Evolutionary conservation across 2,797 vertebrate genomes (phyloP).

Genomic region (Myotis planiceps): DNA sequence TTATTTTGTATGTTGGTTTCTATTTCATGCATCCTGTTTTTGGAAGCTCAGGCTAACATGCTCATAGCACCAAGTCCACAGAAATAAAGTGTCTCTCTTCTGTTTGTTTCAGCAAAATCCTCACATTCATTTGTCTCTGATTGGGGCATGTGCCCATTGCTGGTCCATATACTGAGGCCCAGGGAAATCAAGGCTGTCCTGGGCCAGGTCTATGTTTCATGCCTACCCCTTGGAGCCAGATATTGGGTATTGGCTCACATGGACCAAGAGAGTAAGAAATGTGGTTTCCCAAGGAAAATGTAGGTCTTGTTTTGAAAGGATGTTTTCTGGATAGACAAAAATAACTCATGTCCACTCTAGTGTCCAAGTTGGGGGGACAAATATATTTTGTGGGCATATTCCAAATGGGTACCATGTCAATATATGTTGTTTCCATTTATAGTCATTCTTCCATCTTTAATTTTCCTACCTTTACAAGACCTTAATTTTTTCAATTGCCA

Average conservation of each 20-base stretch:
- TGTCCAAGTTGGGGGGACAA: not conserved
- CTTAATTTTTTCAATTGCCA: not conserved
- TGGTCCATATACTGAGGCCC: not conserved
- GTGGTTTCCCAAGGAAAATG: not conserved
- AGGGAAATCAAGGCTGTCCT: not conserved
- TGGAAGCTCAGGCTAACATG: not conserved
- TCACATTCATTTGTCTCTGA: not conserved
- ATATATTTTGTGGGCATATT: not conserved
- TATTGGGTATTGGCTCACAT: not conserved
- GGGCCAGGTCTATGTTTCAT: not conserved
- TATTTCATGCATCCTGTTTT: not conserved
- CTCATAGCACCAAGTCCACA: not conserved
- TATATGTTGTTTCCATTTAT: not conserved
- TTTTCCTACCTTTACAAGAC: not conserved
- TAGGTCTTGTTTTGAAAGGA: not conserved
- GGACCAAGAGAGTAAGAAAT: not conserved
- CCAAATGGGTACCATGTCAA: not conserved
- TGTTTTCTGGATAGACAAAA: conserved; percentile 8
- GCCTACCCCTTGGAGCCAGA: not conserved
- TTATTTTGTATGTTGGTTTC: not conserved
- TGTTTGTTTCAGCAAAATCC: not conserved
- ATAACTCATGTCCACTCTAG: not conserved
- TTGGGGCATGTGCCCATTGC: not conserved
- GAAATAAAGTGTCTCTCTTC: not conserved
- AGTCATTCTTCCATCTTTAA: not conserved